Base-by-base conservation (phyloP, 1,140 invertebrate genomes). In the Drosophila mauritiana region DNA sequence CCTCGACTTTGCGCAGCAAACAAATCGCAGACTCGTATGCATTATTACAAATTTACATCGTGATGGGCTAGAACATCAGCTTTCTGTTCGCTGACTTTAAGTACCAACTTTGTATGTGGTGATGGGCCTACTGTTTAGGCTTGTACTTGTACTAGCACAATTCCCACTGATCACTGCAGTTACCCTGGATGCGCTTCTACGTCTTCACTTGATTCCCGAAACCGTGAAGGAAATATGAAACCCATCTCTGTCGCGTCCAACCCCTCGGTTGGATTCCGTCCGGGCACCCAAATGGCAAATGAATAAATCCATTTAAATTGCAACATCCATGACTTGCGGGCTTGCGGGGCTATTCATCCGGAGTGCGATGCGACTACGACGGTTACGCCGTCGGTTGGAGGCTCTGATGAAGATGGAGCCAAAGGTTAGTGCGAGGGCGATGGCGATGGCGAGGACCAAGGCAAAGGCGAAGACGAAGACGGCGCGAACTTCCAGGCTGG, bases 251-350 rank as follows among this genome's bases (percentile, higher is more conserved):
- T 36, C n/a, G n/a, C n/a, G 34, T 20, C 46, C 65, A 22, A 22
- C 37, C 25, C 54, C 22, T 22, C 11, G n/a, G 20, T 31, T 22
- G 64, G 49, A 15, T 5, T 42, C 13, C n/a, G 15, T 31, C 27
- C 27, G 13, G 49, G 74, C 43, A 36, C 37, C 63, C 46, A 48
- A 69, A 54, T 53, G 45, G 43, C 74, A 90, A 90, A 89, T 89
- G 81, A 89, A 89, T 90, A 90, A 90, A 90, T 85, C 81, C 78
- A 89, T 84, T 90, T 90, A 81, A 84, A 89, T 89, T 89, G 80
- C 80, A 84, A 81, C 77, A 89, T 89, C 80, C 78, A 84, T 88
- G 85, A 80, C 46, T 48, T 48, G 46, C 45, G 45, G 45, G 45
- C 77, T 82, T 84, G 64, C 70, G 78, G 73, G 46, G 68, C 68